Percentiles rank a stretch among this genome's conserved stretches.
phyloP scores from a whole-genome alignment of 37 sponge, comb jelly and placozoan genomes.

The Dysidea cf. avara region DNA sequence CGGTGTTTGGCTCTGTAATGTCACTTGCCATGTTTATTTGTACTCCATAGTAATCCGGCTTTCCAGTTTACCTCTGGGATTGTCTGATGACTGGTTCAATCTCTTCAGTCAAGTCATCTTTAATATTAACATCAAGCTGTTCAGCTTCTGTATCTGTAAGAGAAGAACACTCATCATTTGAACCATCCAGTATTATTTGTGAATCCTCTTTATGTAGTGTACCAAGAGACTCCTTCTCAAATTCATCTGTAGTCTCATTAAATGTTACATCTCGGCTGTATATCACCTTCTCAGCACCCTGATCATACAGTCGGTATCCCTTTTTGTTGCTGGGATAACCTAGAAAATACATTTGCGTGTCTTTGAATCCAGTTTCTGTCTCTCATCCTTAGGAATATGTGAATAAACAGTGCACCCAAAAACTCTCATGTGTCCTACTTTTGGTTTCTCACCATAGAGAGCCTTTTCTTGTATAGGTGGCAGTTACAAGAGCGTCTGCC shows the following conservation, averaged over 20 bases:
- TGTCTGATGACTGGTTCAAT: not conserved
- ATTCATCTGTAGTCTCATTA: conserved; percentile 2
- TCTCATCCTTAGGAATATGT: conserved; percentile 34
- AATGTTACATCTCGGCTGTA: conserved; percentile 57
- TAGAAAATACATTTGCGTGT: conserved; percentile 30
- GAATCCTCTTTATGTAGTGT: too few species aligned
- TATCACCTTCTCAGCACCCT: conserved; percentile 11
- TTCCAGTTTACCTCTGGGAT: not conserved
- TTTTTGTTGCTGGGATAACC: conserved; percentile 24
- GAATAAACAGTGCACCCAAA: conserved; percentile 17
- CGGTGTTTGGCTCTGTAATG: not conserved
- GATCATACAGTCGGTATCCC: conserved; percentile 37
- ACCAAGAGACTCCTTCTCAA: not conserved
- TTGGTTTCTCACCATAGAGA: conserved; percentile 13
- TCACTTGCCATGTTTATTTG: not conserved
- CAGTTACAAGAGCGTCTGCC: conserved; percentile 18
- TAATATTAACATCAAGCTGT: not conserved
- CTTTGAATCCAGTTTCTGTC: conserved; percentile 17
- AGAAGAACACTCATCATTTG: not conserved
- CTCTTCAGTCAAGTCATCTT: not conserved
- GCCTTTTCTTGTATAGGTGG: conserved; percentile 18
- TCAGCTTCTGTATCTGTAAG: not conserved
- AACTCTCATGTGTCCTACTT: conserved; percentile 15
- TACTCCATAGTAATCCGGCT: conserved; percentile 11
- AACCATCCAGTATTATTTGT: not conserved